Base-by-base conservation (phyloP, 2,797 vertebrate genomes). In the Harpagifer antarcticus region DNA sequence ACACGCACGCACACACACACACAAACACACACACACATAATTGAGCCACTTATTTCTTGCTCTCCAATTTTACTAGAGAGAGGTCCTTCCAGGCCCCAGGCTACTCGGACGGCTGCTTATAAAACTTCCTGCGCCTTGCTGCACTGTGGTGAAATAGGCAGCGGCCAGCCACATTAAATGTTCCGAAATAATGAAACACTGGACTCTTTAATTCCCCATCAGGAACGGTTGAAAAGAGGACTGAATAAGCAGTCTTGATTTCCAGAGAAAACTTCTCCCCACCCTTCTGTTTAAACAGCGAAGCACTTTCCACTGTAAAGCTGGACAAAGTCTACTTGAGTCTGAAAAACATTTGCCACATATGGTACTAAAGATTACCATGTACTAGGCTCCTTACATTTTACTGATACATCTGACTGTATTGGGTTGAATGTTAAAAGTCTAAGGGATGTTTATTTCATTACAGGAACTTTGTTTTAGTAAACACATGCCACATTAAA, bases 131-230 rank as follows among this genome's bases (percentile, higher is more conserved):
- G 81, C 40, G 55, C 63, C 33, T 52, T 27, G 63, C 71, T 68
- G 71, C 1, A 33, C 56, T 81, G 72, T 33, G 68, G 75, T 75
- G 37, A 78, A 61, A 48, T 31, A 62, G 71, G 74, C 76, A 43
- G 70, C 14, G 23, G 56, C 82, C 84, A 53, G 67, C 72, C 82
- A 74, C 57, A 78, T 72, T 85, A 72, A 85, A 59, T 48, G 15
- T 52, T 42, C 7, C 55, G 72, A 65, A 65, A 72, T 86, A 81
- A 79, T 61, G 76, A 82, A 87, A 88, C 86, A 86, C 70, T 79
- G 76, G 63, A 37, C 19, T 72, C 78, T 87, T 90, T 86, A 79
- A 88, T 70, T 61, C 19, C 27, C 43, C 27, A 6, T 23, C 57
- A 70, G 56, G 27, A 69, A n/a, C 3, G 15, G 60, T 79, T 78